Conservation (phyloP, 1,140 invertebrate species). For the Drosophila micromelanica region DNA sequence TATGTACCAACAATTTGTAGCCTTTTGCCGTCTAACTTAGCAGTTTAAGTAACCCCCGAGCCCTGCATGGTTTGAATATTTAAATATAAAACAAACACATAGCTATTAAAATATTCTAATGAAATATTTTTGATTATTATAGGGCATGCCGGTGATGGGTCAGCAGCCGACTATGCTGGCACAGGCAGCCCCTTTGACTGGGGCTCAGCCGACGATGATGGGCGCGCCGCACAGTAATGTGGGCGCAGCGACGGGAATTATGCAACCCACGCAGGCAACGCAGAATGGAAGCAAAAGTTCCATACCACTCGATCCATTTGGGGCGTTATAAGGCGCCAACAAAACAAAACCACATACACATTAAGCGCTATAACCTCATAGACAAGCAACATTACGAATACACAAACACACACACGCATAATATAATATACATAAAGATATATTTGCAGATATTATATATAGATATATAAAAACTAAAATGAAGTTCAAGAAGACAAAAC, state of each 20-base stretch:
- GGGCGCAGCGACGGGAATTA: constrained; percentile 55
- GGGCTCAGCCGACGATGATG: constrained; percentile 83
- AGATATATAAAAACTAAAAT: constrained; percentile 17
- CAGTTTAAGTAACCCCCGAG: constrained; percentile 31
- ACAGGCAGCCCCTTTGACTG: constrained; percentile 84
- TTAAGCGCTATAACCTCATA: constrained; percentile 74
- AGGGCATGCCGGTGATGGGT: constrained; percentile 84
- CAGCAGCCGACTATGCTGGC: constrained; percentile 71
- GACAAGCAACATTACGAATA: constrained; percentile 44
- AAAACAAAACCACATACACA: constrained; percentile 30
- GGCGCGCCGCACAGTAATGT: constrained; percentile 77
- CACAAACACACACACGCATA: constrained; percentile 44
- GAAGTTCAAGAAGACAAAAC: constrained; percentile 35
- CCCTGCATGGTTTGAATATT: constrained; percentile 55
- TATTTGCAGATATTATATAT: constrained; percentile 52
- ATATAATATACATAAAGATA: constrained; percentile 37
- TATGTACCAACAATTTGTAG: constrained; percentile 42
- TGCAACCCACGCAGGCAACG: constrained; percentile 75
- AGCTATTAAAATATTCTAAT: constrained; percentile 33
- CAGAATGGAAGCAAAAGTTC: constrained; percentile 79
- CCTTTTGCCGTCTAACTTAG: constrained; percentile 57
- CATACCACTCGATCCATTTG: constrained; percentile 83
- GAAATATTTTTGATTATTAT: constrained; percentile 44
- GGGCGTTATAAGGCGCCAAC: constrained; percentile 80
- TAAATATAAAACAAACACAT: background rate